Base-by-base conservation (phyloP, 1,140 invertebrate genomes). In the Hirudo medicinalis region DNA sequence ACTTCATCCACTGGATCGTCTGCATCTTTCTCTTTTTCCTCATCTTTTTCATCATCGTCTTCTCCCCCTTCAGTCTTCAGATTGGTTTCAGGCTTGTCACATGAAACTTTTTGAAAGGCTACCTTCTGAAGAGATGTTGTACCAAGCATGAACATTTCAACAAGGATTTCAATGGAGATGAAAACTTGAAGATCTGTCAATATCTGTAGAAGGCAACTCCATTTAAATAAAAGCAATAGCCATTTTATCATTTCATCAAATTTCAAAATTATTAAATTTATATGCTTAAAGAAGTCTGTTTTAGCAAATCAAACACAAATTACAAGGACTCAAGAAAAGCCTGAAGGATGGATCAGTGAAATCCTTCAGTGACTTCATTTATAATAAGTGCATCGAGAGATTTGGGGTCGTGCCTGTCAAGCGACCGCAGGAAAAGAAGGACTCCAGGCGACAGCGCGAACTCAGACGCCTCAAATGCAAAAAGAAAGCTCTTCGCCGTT, bases 161-260 rank as follows among this genome's bases (percentile, higher is more conserved):
- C 72, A 49, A 81, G 72, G 32, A 80, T 74, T 60, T 78, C 76
- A 29, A 82, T 76, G 17, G 80, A 80, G 27, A 82, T 77, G n/a
- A 80, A 75, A 27, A 82, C 79, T 66, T 80, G 79, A n/a, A 81
- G 74, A 22, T 76, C 76, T 27, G 80, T 78, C 55, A 82, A 71
- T 40, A 82, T 80, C 79, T 82, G 76, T 20, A 75, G 72, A 32
- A 72, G 22, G 66, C 8, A 70, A 67, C 25, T 54, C 27, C n/a
- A 29, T 49, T 53, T 25, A 67, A 22, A 25, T 20, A 25, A 22
- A 25, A 25, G 55, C 55, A n/a, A 57, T n/a, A 3, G 9, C 20
- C n/a, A n/a, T 27, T 9, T n/a, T n/a, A 57, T 5, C 5, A n/a
- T 57, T n/a, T 27, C 9, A 57, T 3, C 55, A n/a, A n/a, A 57